Conservation (phyloP, 2,797 vertebrate species). For the Falco concolor region DNA sequence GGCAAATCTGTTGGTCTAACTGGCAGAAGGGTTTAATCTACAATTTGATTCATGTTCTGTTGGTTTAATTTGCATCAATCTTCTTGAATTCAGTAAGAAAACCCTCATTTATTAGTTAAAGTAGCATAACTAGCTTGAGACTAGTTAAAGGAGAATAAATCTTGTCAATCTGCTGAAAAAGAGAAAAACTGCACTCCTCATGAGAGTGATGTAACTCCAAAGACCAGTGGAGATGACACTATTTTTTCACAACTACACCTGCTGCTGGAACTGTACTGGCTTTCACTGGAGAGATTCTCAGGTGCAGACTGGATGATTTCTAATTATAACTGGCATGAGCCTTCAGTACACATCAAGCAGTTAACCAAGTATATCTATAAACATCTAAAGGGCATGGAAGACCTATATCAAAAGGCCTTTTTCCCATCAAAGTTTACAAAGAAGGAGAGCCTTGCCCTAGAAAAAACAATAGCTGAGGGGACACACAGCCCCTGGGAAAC, state of each 20-base stretch:
- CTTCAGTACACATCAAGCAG: neutral
- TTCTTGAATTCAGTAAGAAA: neutral
- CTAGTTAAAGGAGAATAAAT: neutral
- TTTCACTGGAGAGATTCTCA: neutral
- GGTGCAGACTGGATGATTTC: neutral
- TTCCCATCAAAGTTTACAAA: neutral
- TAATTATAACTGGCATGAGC: neutral
- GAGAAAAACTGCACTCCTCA: neutral
- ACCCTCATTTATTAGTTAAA: neutral
- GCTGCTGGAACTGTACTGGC: neutral
- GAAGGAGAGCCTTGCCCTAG: neutral
- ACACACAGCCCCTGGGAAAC: neutral
- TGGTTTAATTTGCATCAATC: neutral
- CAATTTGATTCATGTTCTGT: neutral
- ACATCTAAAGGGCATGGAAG: neutral
- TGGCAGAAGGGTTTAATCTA: neutral
- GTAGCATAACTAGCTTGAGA: neutral
- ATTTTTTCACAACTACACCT: rapidly evolving
- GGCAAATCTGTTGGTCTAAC: neutral
- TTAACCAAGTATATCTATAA: neutral
- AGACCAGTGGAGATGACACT: neutral
- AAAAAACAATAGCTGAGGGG: neutral
- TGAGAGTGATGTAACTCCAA: neutral
- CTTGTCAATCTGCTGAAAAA: neutral
- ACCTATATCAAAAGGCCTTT: neutral